These are phyloP conservation scores for Sceloporus undulatus DNA, from an alignment of 2,113 vertebrate genomes.

Conservation along the genomic window DNA sequence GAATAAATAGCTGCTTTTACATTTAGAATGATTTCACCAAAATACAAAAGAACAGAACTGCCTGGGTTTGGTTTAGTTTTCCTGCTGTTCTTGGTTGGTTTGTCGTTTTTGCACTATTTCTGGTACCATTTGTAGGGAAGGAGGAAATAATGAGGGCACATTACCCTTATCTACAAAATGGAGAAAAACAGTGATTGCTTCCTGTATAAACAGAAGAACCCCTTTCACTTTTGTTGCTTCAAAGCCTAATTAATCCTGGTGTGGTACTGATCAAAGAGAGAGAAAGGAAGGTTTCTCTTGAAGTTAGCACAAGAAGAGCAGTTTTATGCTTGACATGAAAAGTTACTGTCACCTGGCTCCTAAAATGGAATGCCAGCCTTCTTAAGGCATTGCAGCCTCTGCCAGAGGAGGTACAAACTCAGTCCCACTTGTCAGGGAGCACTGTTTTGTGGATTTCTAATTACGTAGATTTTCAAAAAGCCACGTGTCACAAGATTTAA, in stretches of 20 bases:
- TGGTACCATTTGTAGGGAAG: slow-evolving; percentile 55
- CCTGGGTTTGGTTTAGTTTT: slow-evolving; percentile 43
- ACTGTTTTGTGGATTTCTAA: neutral
- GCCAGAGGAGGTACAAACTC: neutral
- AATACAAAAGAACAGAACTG: slow-evolving; percentile 30
- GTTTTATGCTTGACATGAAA: slow-evolving; percentile 73
- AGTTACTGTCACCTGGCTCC: neutral
- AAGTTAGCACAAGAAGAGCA: slow-evolving; percentile 73
- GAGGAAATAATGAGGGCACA: slow-evolving; percentile 1
- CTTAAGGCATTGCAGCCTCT: neutral
- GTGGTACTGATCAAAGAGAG: slow-evolving; percentile 61
- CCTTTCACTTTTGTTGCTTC: slow-evolving; percentile 57
- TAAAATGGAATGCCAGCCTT: neutral
- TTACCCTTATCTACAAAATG: neutral
- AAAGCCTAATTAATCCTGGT: slow-evolving; percentile 71
- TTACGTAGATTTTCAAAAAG: neutral
- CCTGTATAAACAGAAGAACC: slow-evolving; percentile 54
- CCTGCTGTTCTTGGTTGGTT: slow-evolving; percentile 46
- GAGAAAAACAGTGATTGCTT: slow-evolving; percentile 31
- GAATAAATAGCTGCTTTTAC: slow-evolving; percentile 32
- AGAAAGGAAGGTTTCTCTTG: slow-evolving; percentile 48
- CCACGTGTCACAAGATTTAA: neutral
- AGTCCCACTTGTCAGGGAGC: neutral
- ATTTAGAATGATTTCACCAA: neutral
- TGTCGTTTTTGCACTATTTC: slow-evolving; percentile 24